These are phyloP conservation scores for Amia ocellicauda DNA, from an alignment of 2,113 vertebrate species.

Conservation along the genomic window DNA sequence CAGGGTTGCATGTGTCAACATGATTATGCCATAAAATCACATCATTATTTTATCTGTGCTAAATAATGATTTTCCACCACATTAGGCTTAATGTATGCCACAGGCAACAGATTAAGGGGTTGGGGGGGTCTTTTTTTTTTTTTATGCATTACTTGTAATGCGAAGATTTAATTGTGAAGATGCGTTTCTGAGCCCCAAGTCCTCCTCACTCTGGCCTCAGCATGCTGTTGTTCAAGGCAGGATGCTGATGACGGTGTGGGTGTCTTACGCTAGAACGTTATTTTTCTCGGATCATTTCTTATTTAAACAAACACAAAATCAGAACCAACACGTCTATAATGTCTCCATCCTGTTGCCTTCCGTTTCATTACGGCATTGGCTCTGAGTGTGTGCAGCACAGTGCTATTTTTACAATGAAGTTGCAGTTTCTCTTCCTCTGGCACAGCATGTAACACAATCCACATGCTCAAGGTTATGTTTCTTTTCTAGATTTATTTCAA, in stretches of 20 bases:
- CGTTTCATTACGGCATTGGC: no score
- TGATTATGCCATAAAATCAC: constrained; percentile 57
- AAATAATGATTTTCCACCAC: constrained; percentile 59
- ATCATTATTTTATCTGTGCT: constrained; percentile 57
- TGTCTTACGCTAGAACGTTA: no score
- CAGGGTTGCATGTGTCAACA: constrained; percentile 46
- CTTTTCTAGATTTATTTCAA: constrained; percentile 1
- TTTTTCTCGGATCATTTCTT: no score
- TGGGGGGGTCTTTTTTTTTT: constrained; percentile 49
- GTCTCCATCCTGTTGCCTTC: no score
- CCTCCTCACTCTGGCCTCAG: no score
- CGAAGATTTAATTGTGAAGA: constrained; percentile 50
- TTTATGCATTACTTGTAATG: constrained; percentile 58
- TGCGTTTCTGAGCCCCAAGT: constrained; percentile 15
- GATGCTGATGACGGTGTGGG: no score
- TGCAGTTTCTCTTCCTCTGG: background rate
- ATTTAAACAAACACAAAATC: no score
- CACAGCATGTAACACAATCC: background rate
- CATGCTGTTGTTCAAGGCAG: no score
- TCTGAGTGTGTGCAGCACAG: no score
- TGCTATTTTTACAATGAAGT: background rate
- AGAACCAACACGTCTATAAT: no score
- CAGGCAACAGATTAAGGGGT: constrained; percentile 39
- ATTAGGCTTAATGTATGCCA: constrained; percentile 62
- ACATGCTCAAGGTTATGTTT: constrained; percentile 3